Conservation (phyloP, 2,113 vertebrate genomes). For the Lonchura striata region DNA sequence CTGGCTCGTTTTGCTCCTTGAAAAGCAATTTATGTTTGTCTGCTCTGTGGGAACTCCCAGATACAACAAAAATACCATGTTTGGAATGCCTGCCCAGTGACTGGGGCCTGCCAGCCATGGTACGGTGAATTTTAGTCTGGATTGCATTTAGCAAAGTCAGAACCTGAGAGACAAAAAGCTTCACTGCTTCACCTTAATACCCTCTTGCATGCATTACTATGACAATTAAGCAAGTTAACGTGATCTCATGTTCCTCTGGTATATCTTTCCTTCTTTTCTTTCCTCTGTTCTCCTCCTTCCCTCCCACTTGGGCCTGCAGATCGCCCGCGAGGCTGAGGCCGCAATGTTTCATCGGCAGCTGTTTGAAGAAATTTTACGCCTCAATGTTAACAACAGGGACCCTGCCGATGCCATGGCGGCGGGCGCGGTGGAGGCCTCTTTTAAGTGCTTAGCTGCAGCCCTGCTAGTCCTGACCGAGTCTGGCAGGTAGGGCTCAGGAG, state of each 20-base stretch:
- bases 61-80: not conserved
- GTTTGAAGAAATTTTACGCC: constrained; percentile 81
- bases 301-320: constrained; percentile 74
- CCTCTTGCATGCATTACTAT: constrained; percentile 1
- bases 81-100: not conserved
- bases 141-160: not conserved
- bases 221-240: constrained; percentile 40
- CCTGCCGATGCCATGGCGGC: constrained; percentile 92
- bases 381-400: constrained; percentile 80
- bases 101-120: accelerated
- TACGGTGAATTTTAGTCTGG: accelerated
- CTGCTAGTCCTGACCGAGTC: constrained; percentile 97
- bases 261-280: constrained; percentile 49
- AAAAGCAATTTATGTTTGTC: accelerated
- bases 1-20: not conserved
- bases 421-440: constrained; percentile 95
- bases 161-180: not conserved
- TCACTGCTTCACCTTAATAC: not conserved
- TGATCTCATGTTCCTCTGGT: constrained; percentile 60
- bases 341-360: constrained; percentile 76
- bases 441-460: constrained; percentile 93
- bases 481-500: constrained; percentile 91
- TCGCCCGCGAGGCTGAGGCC: constrained; percentile 77
- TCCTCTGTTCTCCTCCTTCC: constrained; percentile 40
- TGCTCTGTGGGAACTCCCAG: not conserved